A percentile compares a stretch with the other conserved stretches of the same genome.
These are phyloP conservation scores for Alsophila aescularia DNA, from an alignment of 2,888 invertebrate species.

Conservation along the genomic window DNA sequence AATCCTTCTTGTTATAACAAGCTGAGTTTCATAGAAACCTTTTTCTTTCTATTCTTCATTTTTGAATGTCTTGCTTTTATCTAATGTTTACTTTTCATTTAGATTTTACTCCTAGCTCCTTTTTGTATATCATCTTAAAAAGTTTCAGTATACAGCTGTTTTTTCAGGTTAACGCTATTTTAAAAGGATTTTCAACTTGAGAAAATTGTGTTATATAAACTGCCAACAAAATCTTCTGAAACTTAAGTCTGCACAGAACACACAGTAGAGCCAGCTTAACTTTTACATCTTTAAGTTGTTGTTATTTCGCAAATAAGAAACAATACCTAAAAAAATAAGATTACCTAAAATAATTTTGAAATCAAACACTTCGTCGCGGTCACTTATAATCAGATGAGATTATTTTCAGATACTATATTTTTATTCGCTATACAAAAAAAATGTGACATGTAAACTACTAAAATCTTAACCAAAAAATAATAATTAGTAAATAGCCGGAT, in stretches of 20 bases:
- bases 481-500: no score
- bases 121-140: conserved; percentile 38
- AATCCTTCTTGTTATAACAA: not conserved
- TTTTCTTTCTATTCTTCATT: not conserved
- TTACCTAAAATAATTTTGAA: no score
- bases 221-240: conserved; percentile 25
- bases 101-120: conserved; percentile 33
- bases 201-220: conserved; percentile 33
- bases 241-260: conserved; percentile 25
- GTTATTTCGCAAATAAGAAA: not conserved
- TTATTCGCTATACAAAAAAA: no score
- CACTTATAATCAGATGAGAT: no score
- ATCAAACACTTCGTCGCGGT: no score
- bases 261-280: conserved; percentile 20
- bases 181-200: conserved; percentile 29
- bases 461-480: no score
- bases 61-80: conserved; percentile 15
- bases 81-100: conserved; percentile 55
- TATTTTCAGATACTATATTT: no score
- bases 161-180: conserved; percentile 29
- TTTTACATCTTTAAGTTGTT: conserved; percentile 13
- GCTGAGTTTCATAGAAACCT: not conserved
- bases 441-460: no score
- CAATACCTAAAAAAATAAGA: no score
- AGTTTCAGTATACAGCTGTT: conserved; percentile 28